Evolutionary conservation across 2,888 invertebrate species (phyloP).

Genomic region (Spisula solida): DNA sequence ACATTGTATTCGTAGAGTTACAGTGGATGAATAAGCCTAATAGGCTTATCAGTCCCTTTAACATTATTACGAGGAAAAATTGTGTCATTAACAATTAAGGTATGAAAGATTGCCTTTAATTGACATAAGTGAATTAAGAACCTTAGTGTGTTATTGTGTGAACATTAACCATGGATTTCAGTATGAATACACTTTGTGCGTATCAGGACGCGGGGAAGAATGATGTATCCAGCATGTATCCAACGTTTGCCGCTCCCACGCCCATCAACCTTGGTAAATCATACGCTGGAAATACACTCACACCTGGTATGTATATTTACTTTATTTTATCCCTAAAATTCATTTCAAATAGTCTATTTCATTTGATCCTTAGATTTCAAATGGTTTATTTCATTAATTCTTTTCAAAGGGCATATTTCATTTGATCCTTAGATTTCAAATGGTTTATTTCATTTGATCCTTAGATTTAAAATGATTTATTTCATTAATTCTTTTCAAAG

Average conservation of each 20-base stretch:
- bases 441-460: no score
- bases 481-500: no score
- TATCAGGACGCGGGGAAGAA: slow-evolving; percentile 4
- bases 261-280: slow-evolving; percentile 58
- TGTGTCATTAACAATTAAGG: neutral
- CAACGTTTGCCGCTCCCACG: slow-evolving; percentile 64
- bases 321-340: no score
- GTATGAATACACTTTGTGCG: slow-evolving; percentile 26
- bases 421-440: no score
- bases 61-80: neutral
- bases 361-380: no score
- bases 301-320: slow-evolving; percentile 55
- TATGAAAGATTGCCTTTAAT: neutral
- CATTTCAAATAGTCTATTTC: no score
- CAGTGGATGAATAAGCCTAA: neutral
- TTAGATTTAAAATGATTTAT: no score
- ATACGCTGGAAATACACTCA: slow-evolving; percentile 61
- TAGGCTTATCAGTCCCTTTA: neutral
- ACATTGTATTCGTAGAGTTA: neutral
- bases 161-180: slow-evolving; percentile 49
- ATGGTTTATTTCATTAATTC: no score
- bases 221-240: slow-evolving; percentile 39
- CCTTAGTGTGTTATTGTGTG: neutral
- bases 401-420: no score
- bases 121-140: neutral